Percentiles rank a stretch among this genome's conserved stretches.
Conservation (phyloP, 1,140 invertebrate genomes). For the Callitettix versicolor region DNA sequence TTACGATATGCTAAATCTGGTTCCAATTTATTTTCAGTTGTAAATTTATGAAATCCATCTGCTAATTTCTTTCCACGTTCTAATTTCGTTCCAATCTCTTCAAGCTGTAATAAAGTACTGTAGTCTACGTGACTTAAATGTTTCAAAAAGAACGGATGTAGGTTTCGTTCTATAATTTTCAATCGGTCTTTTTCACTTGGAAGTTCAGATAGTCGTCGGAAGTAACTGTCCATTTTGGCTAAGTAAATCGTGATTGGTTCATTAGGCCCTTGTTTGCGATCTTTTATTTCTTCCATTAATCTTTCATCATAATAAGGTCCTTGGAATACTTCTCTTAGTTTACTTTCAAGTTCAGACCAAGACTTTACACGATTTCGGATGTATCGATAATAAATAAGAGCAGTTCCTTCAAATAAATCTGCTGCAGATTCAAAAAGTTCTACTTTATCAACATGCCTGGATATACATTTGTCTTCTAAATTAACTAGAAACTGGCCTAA, state of each 20-base stretch:
- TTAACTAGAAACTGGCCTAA: not conserved
- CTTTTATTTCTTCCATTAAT: not conserved
- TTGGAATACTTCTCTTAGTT: constrained; percentile 3
- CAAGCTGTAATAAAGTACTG: not conserved
- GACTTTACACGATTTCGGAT: not conserved
- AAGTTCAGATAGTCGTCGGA: not conserved
- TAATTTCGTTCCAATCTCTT: not conserved
- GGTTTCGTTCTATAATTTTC: not conserved
- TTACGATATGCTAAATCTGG: not conserved
- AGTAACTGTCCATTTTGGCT: not conserved
- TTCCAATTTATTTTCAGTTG: not conserved
- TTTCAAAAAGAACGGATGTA: not conserved
- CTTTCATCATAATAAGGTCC: not conserved
- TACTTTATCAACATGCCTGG: not conserved
- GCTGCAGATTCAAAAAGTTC: constrained; percentile 2
- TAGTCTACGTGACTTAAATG: not conserved
- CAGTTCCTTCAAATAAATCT: not conserved
- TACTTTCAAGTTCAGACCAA: not conserved
- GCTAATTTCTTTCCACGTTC: not conserved
- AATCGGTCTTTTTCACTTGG: not conserved
- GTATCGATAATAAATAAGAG: not conserved
- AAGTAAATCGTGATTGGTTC: not conserved
- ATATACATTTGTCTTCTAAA: not conserved
- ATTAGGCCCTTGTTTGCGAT: not conserved
- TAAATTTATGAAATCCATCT: not conserved